These are phyloP conservation scores for Dicyrtoma fusca DNA, from an alignment of 2,888 invertebrate genomes.

Conservation along the genomic window DNA sequence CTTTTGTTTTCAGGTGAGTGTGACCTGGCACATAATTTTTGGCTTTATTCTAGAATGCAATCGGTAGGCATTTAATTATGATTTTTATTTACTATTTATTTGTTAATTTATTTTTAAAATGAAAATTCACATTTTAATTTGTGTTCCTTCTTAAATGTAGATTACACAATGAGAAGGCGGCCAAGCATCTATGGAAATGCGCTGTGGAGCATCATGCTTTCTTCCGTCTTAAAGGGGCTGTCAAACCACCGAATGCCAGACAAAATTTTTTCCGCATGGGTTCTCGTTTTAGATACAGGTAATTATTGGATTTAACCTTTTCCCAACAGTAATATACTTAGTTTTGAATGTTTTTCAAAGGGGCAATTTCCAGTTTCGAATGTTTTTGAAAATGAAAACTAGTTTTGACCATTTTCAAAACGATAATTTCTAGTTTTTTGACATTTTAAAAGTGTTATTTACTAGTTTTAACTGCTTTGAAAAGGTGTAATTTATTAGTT, in stretches of 20 bases:
- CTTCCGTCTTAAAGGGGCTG: slow-evolving; percentile 88
- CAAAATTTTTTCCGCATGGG: slow-evolving; percentile 99
- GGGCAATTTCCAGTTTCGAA: too few species aligned
- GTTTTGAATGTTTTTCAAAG: too few species aligned
- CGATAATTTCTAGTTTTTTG: too few species aligned
- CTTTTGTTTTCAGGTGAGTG: slow-evolving; percentile 85
- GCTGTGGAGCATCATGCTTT: slow-evolving; percentile 99
- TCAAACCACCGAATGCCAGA: slow-evolving; percentile 82
- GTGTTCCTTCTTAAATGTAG: too few species aligned
- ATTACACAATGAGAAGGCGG: slow-evolving; percentile 94
- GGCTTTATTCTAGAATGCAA: background rate
- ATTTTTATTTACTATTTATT: background rate
- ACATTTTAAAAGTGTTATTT: too few species aligned
- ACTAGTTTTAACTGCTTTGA: too few species aligned
- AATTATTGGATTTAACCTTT: slow-evolving; percentile 36
- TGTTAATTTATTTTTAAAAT: background rate
- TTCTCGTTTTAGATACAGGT: slow-evolving; percentile 87
- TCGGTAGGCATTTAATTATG: too few species aligned
- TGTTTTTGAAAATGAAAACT: too few species aligned
- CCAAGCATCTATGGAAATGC: slow-evolving; percentile 99
- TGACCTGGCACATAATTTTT: too few species aligned
- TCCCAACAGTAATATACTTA: too few species aligned
- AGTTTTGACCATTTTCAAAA: too few species aligned
- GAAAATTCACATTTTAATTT: background rate
- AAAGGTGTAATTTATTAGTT: too few species aligned